Base-by-base conservation (phyloP, 2,113 vertebrate species). In the Aramus guarauna region DNA sequence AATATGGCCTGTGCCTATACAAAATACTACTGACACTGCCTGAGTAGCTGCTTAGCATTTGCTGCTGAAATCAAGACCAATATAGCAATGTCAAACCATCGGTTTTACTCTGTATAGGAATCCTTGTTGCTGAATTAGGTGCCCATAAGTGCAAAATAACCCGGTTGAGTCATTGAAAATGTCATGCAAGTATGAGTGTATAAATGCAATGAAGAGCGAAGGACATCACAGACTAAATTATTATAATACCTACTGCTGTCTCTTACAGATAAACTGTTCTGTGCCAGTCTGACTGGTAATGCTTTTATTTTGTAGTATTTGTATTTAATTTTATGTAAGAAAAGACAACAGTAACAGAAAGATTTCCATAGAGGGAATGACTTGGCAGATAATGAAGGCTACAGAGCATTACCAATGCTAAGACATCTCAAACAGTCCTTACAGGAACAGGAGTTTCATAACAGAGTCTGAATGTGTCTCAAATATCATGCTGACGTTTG, bases 401-500 rank as follows among this genome's bases (percentile, higher is more conserved):
- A 68, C 1, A 75, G 62, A 92, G 72, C 41, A 96, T 95, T 94
- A 95, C 74, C 84, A 96, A 92, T 84, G 85, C 83, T 96, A 93
- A 92, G 69, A 79, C 92, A 43, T 58, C 60, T 96, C 74, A 66
- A 78, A n/a, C 22, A 83, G 52, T 47, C 68, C 72, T 88, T 74
- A 93, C 82, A 93, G 79, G 50, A 94, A 72, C 1, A 1, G 6
- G 39, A 82, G 37, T 95, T 95, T 90, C 81, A n/a, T 80, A 92
- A 89, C 60, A 80, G 52, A 71, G 55, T 80, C 64, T 93, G 92
- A 92, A 86, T 92, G 74, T 12, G 74, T 94, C 91, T 95, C 94
- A 92, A 80, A 96, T 85, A 89, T 79, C 88, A 91, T 19, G 76
- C 93, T 95, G 76, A 90, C 5, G 15, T 96, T 96, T 96, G 85